Evolutionary conservation across 92 coral and sea anemone species (phyloP), one percentile per base, ranked within the genome.

Genomic region (Parazoanthus swiftii): DNA sequence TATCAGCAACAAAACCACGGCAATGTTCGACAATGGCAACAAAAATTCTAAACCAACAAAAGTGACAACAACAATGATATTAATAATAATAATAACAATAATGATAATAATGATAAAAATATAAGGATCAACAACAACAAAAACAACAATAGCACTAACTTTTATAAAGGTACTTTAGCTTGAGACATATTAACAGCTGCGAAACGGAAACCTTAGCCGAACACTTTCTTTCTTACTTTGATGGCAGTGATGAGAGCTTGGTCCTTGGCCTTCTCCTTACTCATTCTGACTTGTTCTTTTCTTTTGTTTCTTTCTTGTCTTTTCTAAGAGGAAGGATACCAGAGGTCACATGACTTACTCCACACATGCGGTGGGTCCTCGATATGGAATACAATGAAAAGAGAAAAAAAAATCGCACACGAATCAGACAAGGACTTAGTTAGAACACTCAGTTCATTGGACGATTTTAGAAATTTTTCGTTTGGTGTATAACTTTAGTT

Each of bases 281-380:
- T 91, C 76, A 85, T 93, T 74, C 81, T 91, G 63, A 91, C 85
- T 76, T 91, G 89, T 80, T 93, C 95, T 89, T 95, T 95, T 74
- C 99, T 59, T 89, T 86, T 91, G 88, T 96, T 95, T 78, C 99
- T 90, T 84, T 92, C 93, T 58, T 88, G 85, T 50, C 89, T 93
- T 90, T 96, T 95, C 95, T 95, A 89, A 5, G 25, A 43, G 35
- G 48, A 21, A 44, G 39, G 20, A 79, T 65, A 43, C 39, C 38
- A 82, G 23, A 25, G 5, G 66, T 16, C 33, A 29, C 33, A 29
- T 29, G 33, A 29, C 0, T 0, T 0, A 29, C 33, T 29, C 0
- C 33, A 29, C 33, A 29, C 33, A 29, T 29, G 0, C 33, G 33
- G 33, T 29, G 0, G 33, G 33, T 29, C 33, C 33, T 29, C 33